phyloP scores from a whole-genome alignment of 2,888 invertebrate species.

The Eupithecia subumbrata region DNA sequence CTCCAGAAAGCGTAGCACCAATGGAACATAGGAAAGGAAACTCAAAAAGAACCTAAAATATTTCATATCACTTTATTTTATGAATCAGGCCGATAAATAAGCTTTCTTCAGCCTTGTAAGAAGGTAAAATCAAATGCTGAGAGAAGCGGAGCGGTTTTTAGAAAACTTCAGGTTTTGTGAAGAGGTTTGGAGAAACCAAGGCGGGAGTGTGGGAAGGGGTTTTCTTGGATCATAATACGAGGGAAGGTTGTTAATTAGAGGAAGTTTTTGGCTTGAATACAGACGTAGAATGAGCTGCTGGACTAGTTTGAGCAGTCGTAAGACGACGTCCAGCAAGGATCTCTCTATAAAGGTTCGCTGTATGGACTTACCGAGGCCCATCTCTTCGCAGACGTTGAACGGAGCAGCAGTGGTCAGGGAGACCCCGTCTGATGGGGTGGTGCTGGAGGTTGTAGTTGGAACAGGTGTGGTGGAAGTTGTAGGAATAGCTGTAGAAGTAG shows the following conservation, averaged over 20 bases:
- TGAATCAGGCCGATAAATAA: not conserved
- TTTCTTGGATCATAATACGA: not conserved
- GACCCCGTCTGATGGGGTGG: not conserved
- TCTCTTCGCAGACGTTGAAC: not conserved
- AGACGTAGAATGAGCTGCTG: not conserved
- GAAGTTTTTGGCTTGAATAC: not conserved
- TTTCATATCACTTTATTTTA: not conserved
- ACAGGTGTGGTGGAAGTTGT: not conserved
- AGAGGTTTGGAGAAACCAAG: not conserved
- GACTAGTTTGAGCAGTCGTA: not conserved
- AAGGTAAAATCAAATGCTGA: not conserved
- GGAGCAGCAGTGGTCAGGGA: not conserved
- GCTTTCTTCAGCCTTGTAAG: not conserved
- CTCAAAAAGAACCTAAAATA: not conserved
- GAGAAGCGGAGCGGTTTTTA: not conserved
- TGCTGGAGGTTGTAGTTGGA: not conserved
- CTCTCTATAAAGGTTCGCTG: not conserved
- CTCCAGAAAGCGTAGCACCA: not conserved
- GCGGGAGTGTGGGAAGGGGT: not conserved
- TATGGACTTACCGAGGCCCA: not conserved
- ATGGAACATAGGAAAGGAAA: not conserved
- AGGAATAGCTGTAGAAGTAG: not conserved
- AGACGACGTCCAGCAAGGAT: not conserved
- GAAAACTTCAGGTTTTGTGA: not conserved
- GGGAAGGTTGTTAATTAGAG: not conserved